A percentile compares a stretch with the other conserved stretches of the same genome.
Evolutionary conservation across 2,113 vertebrate genomes (phyloP).

Genomic region (Promerops cafer): DNA sequence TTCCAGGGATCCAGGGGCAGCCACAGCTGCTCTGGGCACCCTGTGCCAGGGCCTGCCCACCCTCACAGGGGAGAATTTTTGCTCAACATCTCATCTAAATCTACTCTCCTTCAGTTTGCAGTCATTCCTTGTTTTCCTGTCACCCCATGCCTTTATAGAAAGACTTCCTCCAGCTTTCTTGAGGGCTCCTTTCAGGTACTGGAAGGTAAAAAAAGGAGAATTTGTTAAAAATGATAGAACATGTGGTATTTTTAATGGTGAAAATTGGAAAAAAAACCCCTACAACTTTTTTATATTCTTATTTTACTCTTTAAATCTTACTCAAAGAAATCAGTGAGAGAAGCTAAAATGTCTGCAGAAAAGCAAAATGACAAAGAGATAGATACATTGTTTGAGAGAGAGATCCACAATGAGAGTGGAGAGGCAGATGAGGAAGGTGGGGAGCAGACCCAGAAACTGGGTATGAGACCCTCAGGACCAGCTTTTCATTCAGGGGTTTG

Average conservation of each 20-base stretch:
- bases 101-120: not conserved
- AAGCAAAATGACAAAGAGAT: not conserved
- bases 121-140: not conserved
- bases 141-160: not conserved
- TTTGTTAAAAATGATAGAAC: not conserved
- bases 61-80: not conserved
- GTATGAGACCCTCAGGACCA: fast-evolving
- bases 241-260: not conserved
- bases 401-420: not conserved
- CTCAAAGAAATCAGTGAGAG: not conserved
- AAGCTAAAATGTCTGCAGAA: not conserved
- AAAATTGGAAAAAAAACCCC: fast-evolving
- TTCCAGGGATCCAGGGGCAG: not conserved
- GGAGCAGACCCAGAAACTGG: not conserved
- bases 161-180: not conserved
- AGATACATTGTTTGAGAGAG: not conserved
- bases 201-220: not conserved
- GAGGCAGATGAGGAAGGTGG: not conserved
- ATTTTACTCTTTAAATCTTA: not conserved
- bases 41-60: fast-evolving
- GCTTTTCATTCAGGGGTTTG: not conserved
- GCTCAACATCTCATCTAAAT: not conserved
- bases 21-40: not conserved
- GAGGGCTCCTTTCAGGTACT: not conserved
- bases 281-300: not conserved